Evolutionary conservation across 2,113 vertebrate genomes (phyloP), one percentile per base, ranked within the genome.

Genomic region (Corythornis vintsioides): DNA sequence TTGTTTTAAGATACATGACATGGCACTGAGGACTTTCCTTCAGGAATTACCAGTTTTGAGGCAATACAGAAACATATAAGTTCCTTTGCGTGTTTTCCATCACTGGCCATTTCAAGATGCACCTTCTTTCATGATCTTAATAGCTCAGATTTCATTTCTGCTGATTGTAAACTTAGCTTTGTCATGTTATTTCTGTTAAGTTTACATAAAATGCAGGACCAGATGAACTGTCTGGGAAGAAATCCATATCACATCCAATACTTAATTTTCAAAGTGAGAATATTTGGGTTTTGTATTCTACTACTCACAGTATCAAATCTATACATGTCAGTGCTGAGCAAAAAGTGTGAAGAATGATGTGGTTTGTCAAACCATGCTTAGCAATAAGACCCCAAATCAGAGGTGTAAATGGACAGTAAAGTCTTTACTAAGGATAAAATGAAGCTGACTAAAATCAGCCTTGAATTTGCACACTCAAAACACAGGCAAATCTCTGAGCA

Each of bases 1-100:
- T 89, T 92, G 65, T 94, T 95, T 94, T 71, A 66, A 83, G 74
- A 92, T 81, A 87, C 86, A 86, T 92, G 80, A 94, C 95, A 87
- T 50, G 64, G 83, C 87, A 95, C 57, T 22, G 40, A 89, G 87
- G 47, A 76, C 26, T 73, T 83, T 61, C 26, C 65, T 84, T 93
- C 81, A 67, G 80, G 42, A 86, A 85, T 81, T 85, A 90, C 64
- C 65, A 78, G 60, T 67, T 87, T 38, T 29, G 35, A 61, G 38
- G 70, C 38, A 89, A 33, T 21, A 45, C 17, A 45, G 55, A 48
- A 73, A 80, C 22, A 42, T 67, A 69, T 11, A 90, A 57, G 29
- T 35, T 78, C 28, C 67, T 40, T 82, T 60, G 26, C 6, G 7
- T 42, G 42, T 89, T 83, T 90, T 79, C 48, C 7, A 20, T 72